Evolutionary conservation across 2,797 vertebrate genomes (phyloP).

Genomic region (Hyperoplus immaculatus): DNA sequence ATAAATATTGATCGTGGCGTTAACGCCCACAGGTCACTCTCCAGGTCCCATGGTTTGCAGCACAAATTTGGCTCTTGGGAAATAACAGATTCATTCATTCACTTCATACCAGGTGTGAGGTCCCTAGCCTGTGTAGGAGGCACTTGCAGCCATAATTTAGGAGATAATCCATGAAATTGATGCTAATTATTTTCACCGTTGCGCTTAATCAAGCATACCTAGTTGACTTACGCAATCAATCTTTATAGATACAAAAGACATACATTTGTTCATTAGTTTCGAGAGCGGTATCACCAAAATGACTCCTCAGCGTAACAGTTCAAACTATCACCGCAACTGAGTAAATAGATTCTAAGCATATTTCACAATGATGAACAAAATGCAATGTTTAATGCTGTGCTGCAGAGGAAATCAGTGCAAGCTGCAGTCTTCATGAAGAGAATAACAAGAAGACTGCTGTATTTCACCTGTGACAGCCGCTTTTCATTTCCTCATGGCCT

Average conservation of each 20-base stretch:
- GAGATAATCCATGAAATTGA: constrained; percentile 13
- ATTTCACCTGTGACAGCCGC: constrained; percentile 64
- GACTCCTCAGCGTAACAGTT: neutral
- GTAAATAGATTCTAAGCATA: constrained; percentile 14
- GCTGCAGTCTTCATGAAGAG: constrained; percentile 56
- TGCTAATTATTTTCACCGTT: constrained; percentile 22
- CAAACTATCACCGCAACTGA: constrained; percentile 17
- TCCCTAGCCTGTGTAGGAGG: constrained; percentile 17
- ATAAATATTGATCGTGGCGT: constrained; percentile 57
- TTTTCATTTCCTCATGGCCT: constrained; percentile 52
- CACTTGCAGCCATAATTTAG: constrained; percentile 34
- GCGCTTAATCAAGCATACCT: constrained; percentile 15
- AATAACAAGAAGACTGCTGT: constrained; percentile 65
- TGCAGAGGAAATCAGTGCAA: constrained; percentile 41
- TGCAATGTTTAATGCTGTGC: constrained; percentile 25
- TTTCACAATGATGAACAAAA: constrained; percentile 50
- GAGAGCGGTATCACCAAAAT: neutral
- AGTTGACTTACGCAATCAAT: constrained; percentile 17
- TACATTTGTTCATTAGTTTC: constrained; percentile 10
- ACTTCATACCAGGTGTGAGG: constrained; percentile 38
- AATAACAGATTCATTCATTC: constrained; percentile 51
- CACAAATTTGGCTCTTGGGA: constrained; percentile 49
- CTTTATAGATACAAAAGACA: constrained; percentile 2
- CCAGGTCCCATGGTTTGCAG: constrained; percentile 2
- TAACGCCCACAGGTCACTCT: constrained; percentile 39